Base-by-base conservation (phyloP, 1,140 invertebrate genomes). In the Saccostrea glomerata region DNA sequence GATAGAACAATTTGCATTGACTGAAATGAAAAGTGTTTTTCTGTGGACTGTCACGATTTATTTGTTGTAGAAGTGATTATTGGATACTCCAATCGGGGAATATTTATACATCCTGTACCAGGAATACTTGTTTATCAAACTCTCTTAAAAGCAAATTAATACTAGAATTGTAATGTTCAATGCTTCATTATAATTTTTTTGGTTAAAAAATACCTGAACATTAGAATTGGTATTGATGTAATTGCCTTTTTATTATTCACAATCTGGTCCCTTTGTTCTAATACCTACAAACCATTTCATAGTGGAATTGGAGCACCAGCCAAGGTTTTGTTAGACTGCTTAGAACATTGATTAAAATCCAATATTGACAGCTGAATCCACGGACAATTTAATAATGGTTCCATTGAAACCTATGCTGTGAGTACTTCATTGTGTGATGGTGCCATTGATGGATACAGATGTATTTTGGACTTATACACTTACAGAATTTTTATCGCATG, bases 261-360 rank as follows among this genome's bases (percentile, higher is more conserved):
- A 77, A 77, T 77, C 70, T 77, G 70, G 25, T 77, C 30, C 25
- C 30, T 40, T 77, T 77, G 70, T 77, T 77, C 70, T 77, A 15
- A 15, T 77, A 77, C 70, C 70, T 30, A 36, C 25, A 36, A 25
- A 25, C 23, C 25, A 77, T 77, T 77, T 77, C 13, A 30, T 9
- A 12, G 70, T 77, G 70, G 70, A 77, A 77, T 77, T 77, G n/a
- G 47, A 73, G 66, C 25, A 13, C 36, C 23, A 12, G 66, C 25
- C 25, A 25, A 13, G 23, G 30, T 77, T 77, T 77, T 36, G 70
- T 77, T 77, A 77, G 23, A 25, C 30, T 30, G 70, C 70, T 30
- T 77, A 36, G 70, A 77, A 25, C 70, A 77, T 77, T 77, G 70
- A 77, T 77, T 13, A 77, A 77, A 77, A 77, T 77, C 70, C 70